Conservation (phyloP, 2,797 vertebrate species). For the Cheirogaleus major region DNA sequence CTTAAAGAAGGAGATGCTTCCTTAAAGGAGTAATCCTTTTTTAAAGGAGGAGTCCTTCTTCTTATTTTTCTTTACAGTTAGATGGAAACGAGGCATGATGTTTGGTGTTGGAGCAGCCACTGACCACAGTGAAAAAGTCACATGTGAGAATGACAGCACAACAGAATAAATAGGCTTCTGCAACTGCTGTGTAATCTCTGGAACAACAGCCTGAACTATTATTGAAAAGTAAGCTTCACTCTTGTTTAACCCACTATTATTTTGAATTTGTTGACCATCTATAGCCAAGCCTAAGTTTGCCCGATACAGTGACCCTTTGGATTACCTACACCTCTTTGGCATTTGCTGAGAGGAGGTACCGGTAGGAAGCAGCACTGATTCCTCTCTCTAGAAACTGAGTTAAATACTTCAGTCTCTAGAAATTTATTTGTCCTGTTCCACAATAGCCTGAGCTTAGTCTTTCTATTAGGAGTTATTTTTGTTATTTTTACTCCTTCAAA, state of each 20-base stretch:
- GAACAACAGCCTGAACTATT: neutral
- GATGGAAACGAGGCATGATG: neutral
- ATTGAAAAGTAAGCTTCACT: neutral
- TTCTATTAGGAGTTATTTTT: constrained; percentile 31
- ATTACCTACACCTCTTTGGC: neutral
- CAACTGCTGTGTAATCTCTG: neutral
- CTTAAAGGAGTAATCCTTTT: neutral
- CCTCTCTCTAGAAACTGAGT: neutral
- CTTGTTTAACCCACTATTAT: neutral
- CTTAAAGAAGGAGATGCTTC: neutral
- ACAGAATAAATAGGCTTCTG: neutral
- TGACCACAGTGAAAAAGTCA: neutral
- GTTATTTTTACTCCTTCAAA: constrained; percentile 46
- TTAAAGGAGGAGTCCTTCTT: neutral
- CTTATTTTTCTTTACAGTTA: neutral
- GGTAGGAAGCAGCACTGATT: neutral
- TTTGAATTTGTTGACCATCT: constrained; percentile 16
- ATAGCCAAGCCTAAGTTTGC: neutral
- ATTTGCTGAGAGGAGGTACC: neutral
- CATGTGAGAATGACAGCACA: neutral
- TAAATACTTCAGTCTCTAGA: neutral
- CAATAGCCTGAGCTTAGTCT: neutral
- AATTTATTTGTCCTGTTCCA: constrained; percentile 32
- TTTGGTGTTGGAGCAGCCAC: neutral
- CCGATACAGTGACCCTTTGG: neutral